Conservation (phyloP, 1,140 invertebrate genomes). For the Battus philenor region DNA sequence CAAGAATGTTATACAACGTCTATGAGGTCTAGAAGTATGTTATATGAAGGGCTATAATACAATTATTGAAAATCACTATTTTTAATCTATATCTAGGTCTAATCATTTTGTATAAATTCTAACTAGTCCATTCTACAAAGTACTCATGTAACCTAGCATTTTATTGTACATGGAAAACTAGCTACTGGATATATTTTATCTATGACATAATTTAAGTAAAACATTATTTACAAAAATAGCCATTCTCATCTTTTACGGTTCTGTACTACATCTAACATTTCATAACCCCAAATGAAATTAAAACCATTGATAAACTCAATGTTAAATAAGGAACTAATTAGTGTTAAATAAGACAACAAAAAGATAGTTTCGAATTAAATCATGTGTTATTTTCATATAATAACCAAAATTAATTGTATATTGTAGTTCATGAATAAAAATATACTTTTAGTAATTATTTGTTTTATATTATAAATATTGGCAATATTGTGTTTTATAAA, state of each 20-base stretch:
- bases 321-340: constrained; percentile 61
- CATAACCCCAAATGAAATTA: constrained; percentile 37
- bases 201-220: constrained; percentile 72
- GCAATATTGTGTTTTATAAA: too few relatives aligned
- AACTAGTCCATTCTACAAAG: constrained; percentile 59
- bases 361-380: too few relatives aligned
- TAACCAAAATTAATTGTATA: too few relatives aligned
- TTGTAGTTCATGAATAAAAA: constrained; percentile 13
- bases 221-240: constrained; percentile 74
- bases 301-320: constrained; percentile 28
- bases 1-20: constrained; percentile 43
- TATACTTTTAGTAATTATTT: constrained; percentile 17
- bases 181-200: constrained; percentile 67
- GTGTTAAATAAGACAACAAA: constrained; percentile 31
- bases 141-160: constrained; percentile 69
- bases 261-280: constrained; percentile 49
- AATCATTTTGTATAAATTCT: constrained; percentile 72
- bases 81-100: constrained; percentile 58
- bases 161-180: constrained; percentile 74
- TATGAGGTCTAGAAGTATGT: constrained; percentile 51
- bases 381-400: too few relatives aligned
- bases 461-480: too few relatives aligned
- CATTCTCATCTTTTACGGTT: constrained; percentile 56
- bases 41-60: constrained; percentile 58
- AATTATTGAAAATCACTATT: constrained; percentile 51